Percentiles rank a stretch among this genome's conserved stretches.
Conservation (phyloP, 2,797 vertebrate genomes). For the Telmatherina bonti region DNA sequence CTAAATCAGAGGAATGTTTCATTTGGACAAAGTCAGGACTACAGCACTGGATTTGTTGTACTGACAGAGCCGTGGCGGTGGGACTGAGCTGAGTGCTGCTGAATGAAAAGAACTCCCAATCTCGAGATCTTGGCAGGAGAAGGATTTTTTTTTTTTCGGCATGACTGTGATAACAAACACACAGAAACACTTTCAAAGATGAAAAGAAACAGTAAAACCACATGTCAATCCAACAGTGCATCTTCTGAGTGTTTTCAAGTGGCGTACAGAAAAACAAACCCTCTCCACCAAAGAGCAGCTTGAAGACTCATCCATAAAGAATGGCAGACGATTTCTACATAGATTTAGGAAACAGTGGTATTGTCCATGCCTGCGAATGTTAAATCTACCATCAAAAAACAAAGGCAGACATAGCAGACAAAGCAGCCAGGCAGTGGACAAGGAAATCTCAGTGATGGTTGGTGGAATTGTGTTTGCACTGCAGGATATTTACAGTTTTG, state of each 20-base stretch:
- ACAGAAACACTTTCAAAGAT: not conserved
- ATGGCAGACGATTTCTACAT: not conserved
- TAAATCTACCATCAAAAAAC: not conserved
- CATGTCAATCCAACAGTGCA: not conserved
- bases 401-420: not conserved
- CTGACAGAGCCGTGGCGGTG: not conserved
- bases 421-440: not conserved
- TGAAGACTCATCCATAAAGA: not conserved
- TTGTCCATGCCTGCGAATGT: not conserved
- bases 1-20: no score
- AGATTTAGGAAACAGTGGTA: not conserved
- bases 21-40: not conserved
- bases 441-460: not conserved
- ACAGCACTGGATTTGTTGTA: not conserved
- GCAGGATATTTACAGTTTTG: not conserved
- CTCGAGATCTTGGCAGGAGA: not conserved
- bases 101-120: slow-evolving; percentile 3
- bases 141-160: not conserved
- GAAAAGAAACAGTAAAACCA: not conserved
- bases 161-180: not conserved
- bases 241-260: not conserved
- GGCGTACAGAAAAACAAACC: slow-evolving; percentile 1
- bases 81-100: not conserved
- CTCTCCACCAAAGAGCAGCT: not conserved
- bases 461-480: not conserved